Conservation (phyloP, 2,797 vertebrate genomes). For the Lindbergichthys nudifrons region DNA sequence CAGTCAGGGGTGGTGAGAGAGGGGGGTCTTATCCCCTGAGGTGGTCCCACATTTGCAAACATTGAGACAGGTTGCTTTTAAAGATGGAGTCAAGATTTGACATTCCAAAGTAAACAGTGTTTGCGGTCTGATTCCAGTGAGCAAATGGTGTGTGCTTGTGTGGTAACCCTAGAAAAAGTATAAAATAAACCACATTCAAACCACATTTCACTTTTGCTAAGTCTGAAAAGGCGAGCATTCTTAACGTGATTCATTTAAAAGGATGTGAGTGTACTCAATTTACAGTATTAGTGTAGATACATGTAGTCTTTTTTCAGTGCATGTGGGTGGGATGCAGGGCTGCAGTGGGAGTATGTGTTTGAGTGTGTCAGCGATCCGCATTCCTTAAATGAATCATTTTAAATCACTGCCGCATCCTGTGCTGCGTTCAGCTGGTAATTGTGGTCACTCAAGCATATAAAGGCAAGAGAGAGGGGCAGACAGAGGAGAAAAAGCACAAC, state of each 20-base stretch:
- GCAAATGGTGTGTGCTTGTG: conserved; percentile 14
- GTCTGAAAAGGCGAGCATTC: background rate
- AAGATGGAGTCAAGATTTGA: conserved; percentile 50
- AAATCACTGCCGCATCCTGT: conserved; percentile 82
- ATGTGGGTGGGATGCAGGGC: conserved; percentile 45
- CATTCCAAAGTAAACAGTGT: conserved; percentile 50
- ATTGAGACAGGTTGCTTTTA: conserved; percentile 51
- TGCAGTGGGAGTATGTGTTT: conserved; percentile 63
- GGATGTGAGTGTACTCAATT: background rate
- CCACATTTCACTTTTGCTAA: conserved; percentile 5
- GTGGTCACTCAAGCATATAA: conserved; percentile 79
- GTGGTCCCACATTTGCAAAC: conserved; percentile 58
- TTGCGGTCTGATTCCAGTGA: conserved; percentile 30
- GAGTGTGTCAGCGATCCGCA: conserved; percentile 69
- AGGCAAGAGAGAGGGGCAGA: conserved; percentile 34
- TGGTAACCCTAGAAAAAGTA: conserved; percentile 16
- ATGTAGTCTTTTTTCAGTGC: conserved; percentile 18
- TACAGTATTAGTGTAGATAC: conserved; percentile 17
- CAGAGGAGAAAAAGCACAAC: conserved; percentile 32
- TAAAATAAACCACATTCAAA: conserved; percentile 2
- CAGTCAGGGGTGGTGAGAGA: conserved; percentile 37
- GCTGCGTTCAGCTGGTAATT: conserved; percentile 80
- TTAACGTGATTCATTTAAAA: background rate
- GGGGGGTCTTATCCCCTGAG: conserved; percentile 43
- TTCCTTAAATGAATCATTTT: conserved; percentile 80